Base-by-base conservation (phyloP, 2,113 vertebrate genomes). In the Collichthys lucidus region DNA sequence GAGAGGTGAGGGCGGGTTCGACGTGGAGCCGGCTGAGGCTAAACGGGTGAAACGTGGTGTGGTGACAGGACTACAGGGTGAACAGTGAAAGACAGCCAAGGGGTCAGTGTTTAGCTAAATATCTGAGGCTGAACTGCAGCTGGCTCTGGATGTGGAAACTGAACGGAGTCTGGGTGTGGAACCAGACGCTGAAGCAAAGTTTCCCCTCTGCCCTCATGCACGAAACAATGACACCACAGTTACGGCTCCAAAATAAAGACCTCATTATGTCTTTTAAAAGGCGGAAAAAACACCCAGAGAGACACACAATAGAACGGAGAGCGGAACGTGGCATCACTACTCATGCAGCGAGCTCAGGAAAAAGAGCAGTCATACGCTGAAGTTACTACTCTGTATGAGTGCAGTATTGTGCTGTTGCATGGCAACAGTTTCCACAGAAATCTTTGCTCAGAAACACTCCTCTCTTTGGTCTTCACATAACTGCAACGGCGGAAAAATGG, bases 361-460 rank as follows among this genome's bases (percentile, higher is more conserved):
- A 85, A 86, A 87, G 80, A 90, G 90, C 82, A 90, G 80, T 65
- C 78, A 47, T 75, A 90, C 84, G 89, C 81, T 81, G 72, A 89
- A 89, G 83, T 86, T 90, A 82, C 79, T 68, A 80, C 81, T 86
- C 79, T 78, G 84, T 70, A 85, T 78, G 72, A 92, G 84, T 65
- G 74, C 80, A 84, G 89, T 81, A 89, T 92, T 93, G 92, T 91
- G 92, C 88, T 92, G 93, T 94, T 95, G 94, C 94, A 90, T 94
- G 87, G 93, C 92, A 95, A 94, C 94, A 76, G 93, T 94, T 94
- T 92, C 94, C 93, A 94, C 86, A 93, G 94, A 92, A 94, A 94
- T 93, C 88, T 89, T 90, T 90, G 86, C 91, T 89, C 84, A 90
- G 92, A 86, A 90, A 84, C 87, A 86, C 80, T 87, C 86, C 75